Percentiles rank a stretch among this genome's conserved stretches.
Conservation (phyloP, 2,888 invertebrate genomes). For the Leptinotarsa rubiginosa region DNA sequence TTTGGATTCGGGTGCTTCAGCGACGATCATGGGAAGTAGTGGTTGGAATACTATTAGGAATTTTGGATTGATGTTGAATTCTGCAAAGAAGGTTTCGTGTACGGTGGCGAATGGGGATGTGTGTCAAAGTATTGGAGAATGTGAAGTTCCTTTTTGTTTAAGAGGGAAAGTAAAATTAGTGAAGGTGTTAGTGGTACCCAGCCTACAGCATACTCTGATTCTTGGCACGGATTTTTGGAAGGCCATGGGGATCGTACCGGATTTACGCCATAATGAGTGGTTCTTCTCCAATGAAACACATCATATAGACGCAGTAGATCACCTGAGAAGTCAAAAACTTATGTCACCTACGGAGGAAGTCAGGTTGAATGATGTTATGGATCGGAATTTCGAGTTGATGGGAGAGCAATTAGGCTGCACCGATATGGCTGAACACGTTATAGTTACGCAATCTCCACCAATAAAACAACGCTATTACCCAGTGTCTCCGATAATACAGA, state of each 20-base stretch:
- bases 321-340: slow-evolving; percentile 16
- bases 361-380: slow-evolving; percentile 15
- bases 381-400: slow-evolving; percentile 17
- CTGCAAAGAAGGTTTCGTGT: neutral
- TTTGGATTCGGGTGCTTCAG: slow-evolving; percentile 20
- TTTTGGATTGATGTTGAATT: slow-evolving; percentile 4
- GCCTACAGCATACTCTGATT: neutral
- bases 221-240: neutral
- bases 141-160: neutral
- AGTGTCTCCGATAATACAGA: slow-evolving; percentile 12
- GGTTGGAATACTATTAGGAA: slow-evolving; percentile 12
- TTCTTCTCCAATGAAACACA: slow-evolving; percentile 17
- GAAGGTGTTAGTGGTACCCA: neutral
- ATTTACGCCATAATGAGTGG: slow-evolving; percentile 25
- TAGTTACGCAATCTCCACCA: slow-evolving; percentile 4
- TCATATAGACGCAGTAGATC: slow-evolving; percentile 2
- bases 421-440: slow-evolving; percentile 10
- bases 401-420: slow-evolving; percentile 10
- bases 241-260: neutral
- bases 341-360: slow-evolving; percentile 9
- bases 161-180: neutral
- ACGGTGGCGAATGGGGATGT: slow-evolving; percentile 22
- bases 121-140: slow-evolving; percentile 15
- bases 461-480: slow-evolving; percentile 4
- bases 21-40: slow-evolving; percentile 14